Percentiles rank a stretch among this genome's conserved stretches.
These are phyloP conservation scores for Agonopterix subpropinquella DNA, from an alignment of 2,888 invertebrate species.

Conservation along the genomic window DNA sequence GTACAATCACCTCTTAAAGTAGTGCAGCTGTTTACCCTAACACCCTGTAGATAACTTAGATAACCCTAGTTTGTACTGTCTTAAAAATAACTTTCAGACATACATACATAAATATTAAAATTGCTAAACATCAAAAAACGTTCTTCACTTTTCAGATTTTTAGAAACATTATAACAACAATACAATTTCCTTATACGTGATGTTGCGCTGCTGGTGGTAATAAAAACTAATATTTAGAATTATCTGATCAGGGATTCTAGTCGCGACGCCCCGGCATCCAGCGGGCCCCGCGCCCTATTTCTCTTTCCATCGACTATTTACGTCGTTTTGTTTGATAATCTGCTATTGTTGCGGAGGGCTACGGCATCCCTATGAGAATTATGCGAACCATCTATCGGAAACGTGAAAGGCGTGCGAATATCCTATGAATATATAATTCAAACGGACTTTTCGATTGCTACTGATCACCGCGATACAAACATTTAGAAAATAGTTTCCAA, in stretches of 20 bases:
- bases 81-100: too few species aligned
- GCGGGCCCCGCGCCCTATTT: constrained; percentile 64
- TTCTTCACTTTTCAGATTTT: too few species aligned
- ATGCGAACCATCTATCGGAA: constrained; percentile 66
- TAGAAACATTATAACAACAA: too few species aligned
- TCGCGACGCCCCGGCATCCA: constrained; percentile 57
- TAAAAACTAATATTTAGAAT: constrained; percentile 11
- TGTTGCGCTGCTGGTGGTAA: too few species aligned
- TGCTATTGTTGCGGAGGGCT: constrained; percentile 67
- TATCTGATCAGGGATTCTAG: constrained; percentile 67
- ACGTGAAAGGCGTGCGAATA: constrained; percentile 65
- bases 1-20: too few species aligned
- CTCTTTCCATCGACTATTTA: constrained; percentile 65
- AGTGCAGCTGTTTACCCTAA: too few species aligned
- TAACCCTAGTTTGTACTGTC: too few species aligned
- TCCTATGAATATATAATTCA: constrained; percentile 54
- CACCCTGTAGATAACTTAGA: too few species aligned
- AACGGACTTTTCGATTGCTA: constrained; percentile 1
- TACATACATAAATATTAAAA: too few species aligned
- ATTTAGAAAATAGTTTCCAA: neutral
- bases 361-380: constrained; percentile 65
- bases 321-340: constrained; percentile 74
- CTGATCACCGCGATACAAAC: constrained; percentile 1
- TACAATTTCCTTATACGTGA: too few species aligned
- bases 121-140: too few species aligned